A percentile compares a stretch with the other conserved stretches of the same genome.
phyloP scores from a whole-genome alignment of 2,888 invertebrate genomes.

The Pristionchus japonicus region DNA sequence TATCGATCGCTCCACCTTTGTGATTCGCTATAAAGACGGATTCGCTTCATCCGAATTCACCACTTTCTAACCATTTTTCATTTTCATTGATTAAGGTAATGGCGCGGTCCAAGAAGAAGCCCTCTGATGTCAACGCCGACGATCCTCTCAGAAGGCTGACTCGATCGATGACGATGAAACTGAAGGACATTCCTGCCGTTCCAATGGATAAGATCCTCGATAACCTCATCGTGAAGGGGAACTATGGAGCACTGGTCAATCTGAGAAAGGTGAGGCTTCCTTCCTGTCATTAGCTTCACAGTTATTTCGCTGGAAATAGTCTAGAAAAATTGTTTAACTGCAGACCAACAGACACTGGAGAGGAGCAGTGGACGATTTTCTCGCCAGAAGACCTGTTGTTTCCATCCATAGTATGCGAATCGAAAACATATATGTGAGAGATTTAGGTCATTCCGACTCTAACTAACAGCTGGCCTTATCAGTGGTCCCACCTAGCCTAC shows the following conservation, averaged over 20 bases:
- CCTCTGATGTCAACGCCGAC: background rate
- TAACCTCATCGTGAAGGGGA: background rate
- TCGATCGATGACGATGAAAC: background rate
- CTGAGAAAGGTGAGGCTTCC: background rate
- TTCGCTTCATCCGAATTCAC: background rate
- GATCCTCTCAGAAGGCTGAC: background rate
- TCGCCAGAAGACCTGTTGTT: background rate
- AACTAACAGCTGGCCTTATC: too few relatives aligned
- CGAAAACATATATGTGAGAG: background rate
- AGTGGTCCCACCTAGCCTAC: too few relatives aligned
- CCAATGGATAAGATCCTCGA: background rate
- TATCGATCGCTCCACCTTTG: background rate
- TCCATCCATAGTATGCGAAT: background rate
- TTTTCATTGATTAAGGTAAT: background rate
- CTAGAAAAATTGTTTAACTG: background rate
- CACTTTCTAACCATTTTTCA: background rate
- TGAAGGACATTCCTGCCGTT: background rate
- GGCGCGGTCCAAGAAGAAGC: background rate
- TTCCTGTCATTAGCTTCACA: background rate
- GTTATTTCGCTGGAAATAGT: background rate
- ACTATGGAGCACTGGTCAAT: background rate
- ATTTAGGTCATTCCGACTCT: background rate
- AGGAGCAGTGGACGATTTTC: background rate
- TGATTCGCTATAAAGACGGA: too few relatives aligned
- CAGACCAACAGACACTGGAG: background rate